These are phyloP conservation scores for Julus scandinavius DNA, from an alignment of 2,888 invertebrate species.

Conservation along the genomic window DNA sequence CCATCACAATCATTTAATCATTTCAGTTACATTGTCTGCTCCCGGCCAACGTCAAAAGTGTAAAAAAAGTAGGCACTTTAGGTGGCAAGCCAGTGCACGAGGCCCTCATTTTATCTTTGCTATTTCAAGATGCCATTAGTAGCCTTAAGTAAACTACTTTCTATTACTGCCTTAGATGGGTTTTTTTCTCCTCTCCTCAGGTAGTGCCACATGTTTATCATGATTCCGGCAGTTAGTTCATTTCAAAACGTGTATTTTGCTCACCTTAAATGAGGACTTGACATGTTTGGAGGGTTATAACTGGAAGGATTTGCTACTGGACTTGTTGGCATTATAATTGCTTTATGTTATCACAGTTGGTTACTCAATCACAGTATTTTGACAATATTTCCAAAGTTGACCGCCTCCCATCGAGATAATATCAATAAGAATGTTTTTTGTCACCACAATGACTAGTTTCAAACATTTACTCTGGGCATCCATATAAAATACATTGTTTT, in stretches of 20 bases:
- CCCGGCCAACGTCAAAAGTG: constrained; percentile 50
- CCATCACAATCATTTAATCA: constrained; percentile 50
- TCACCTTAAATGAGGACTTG: background rate
- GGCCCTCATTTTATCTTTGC: background rate
- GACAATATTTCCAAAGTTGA: background rate
- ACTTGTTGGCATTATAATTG: background rate
- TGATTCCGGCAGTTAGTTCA: background rate
- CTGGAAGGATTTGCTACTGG: background rate
- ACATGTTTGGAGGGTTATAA: background rate
- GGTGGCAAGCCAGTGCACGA: background rate
- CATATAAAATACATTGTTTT: too few species aligned
- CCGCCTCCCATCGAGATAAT: too few species aligned
- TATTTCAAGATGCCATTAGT: background rate
- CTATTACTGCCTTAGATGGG: background rate
- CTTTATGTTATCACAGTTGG: background rate
- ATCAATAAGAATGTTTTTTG: too few species aligned
- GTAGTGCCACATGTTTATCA: background rate
- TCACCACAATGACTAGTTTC: too few species aligned
- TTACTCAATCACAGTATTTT: background rate
- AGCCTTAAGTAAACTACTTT: background rate
- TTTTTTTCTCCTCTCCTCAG: background rate
- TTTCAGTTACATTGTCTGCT: constrained; percentile 42
- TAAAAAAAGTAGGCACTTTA: constrained; percentile 37
- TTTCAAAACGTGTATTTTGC: background rate
- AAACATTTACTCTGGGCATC: too few species aligned